A percentile compares a stretch with the other conserved stretches of the same genome.
phyloP scores from a whole-genome alignment of 2,113 vertebrate species.

The Paracanthobrama guichenoti region DNA sequence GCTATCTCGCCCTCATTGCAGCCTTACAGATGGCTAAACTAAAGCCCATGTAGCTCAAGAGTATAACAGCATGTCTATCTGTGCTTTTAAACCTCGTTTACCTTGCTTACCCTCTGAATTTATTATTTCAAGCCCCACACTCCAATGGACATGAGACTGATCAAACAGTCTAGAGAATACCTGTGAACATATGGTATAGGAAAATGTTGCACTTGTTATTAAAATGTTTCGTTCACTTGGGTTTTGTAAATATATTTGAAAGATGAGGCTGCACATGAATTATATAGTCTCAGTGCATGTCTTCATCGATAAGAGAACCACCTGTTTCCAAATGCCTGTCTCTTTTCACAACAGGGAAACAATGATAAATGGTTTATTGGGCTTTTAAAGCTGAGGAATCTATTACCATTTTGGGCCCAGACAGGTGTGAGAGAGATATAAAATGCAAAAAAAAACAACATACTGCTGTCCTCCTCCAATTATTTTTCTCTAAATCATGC shows the following conservation, averaged over 20 bases:
- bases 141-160: background rate
- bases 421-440: background rate
- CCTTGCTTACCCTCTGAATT: background rate
- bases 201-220: background rate
- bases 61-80: background rate
- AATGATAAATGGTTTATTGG: background rate
- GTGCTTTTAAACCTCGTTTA: conserved; percentile 12
- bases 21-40: conserved; percentile 2
- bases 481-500: background rate
- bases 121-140: background rate
- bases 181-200: conserved; percentile 21
- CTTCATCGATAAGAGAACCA: conserved; percentile 15
- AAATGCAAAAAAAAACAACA: conserved; percentile 1
- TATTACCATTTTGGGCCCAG: conserved; percentile 7
- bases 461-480: background rate
- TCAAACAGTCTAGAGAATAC: background rate
- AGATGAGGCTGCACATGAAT: background rate
- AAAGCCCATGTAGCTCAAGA: background rate
- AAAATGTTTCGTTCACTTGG: background rate
- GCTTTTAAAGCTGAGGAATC: conserved; percentile 9
- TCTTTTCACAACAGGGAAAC: conserved; percentile 16
- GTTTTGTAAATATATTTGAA: background rate
- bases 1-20: background rate
- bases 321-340: conserved; percentile 1
- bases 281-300: background rate